phyloP scores from a whole-genome alignment of 2,113 vertebrate species.

The Hypocryptadius cinnamomeus region DNA sequence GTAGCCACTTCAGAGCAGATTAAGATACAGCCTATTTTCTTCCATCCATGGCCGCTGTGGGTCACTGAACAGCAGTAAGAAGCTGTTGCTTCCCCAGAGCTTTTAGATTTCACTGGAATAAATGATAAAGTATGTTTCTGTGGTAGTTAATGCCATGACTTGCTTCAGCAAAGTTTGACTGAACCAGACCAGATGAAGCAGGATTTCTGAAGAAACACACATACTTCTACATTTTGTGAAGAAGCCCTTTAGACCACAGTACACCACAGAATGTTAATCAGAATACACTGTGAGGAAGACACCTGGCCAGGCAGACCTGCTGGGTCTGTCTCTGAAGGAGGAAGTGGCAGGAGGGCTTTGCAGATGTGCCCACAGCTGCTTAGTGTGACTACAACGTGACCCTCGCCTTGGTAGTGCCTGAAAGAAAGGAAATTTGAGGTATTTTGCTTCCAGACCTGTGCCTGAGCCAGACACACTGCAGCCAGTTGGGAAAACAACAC shows the following conservation, averaged over 20 bases:
- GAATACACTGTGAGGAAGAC: neutral
- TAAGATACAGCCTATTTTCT: neutral
- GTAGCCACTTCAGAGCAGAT: neutral
- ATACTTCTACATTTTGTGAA: neutral
- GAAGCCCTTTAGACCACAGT: neutral
- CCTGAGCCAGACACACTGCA: neutral
- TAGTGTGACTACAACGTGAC: neutral
- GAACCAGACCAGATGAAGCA: neutral
- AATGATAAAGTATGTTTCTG: neutral
- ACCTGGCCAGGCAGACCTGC: neutral
- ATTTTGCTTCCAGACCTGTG: neutral
- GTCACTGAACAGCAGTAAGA: neutral
- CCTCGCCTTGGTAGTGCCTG: neutral
- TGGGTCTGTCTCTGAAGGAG: neutral
- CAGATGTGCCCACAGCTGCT: neutral
- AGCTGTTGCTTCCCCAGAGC: neutral
- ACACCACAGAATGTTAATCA: neutral
- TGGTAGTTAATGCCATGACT: neutral
- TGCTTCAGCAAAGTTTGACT: neutral
- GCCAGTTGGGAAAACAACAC: neutral
- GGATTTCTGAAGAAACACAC: neutral
- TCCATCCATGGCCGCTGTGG: neutral
- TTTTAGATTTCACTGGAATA: neutral
- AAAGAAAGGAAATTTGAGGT: neutral
- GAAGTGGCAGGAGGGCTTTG: neutral